These are phyloP conservation scores for Enteromius viviparus DNA, from an alignment of 2,797 vertebrate genomes.

Conservation along the genomic window DNA sequence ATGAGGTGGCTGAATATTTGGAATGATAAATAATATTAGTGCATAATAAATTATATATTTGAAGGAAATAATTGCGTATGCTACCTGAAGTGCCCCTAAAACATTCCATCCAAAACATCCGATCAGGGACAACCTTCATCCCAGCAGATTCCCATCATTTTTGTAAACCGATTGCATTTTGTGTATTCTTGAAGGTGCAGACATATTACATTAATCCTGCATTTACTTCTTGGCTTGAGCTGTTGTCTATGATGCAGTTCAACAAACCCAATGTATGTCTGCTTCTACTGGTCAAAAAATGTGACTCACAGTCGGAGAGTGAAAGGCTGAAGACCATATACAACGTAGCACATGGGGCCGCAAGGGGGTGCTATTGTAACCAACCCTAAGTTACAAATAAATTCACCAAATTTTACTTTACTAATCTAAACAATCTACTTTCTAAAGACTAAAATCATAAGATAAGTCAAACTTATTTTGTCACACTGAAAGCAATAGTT, in stretches of 20 bases:
- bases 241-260: slow-evolving; percentile 39
- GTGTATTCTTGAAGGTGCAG: neutral
- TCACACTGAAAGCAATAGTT: neutral
- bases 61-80: neutral
- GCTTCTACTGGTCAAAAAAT: slow-evolving; percentile 34
- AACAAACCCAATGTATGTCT: slow-evolving; percentile 35
- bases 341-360: neutral
- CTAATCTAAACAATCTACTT: too few species aligned
- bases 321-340: neutral
- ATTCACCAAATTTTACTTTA: neutral
- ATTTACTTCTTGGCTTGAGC: slow-evolving; percentile 37
- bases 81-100: neutral
- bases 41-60: neutral
- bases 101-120: neutral
- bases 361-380: slow-evolving; percentile 3
- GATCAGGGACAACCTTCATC: neutral
- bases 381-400: neutral
- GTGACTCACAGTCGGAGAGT: slow-evolving; percentile 40
- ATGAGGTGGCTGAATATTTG: neutral
- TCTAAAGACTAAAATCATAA: neutral
- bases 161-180: neutral
- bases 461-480: neutral
- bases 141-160: neutral
- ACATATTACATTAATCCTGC: slow-evolving; percentile 22
- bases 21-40: neutral